Evolutionary conservation across 2,113 vertebrate genomes (phyloP), one percentile per base, ranked within the genome.

Genomic region (Fregetta grallaria): DNA sequence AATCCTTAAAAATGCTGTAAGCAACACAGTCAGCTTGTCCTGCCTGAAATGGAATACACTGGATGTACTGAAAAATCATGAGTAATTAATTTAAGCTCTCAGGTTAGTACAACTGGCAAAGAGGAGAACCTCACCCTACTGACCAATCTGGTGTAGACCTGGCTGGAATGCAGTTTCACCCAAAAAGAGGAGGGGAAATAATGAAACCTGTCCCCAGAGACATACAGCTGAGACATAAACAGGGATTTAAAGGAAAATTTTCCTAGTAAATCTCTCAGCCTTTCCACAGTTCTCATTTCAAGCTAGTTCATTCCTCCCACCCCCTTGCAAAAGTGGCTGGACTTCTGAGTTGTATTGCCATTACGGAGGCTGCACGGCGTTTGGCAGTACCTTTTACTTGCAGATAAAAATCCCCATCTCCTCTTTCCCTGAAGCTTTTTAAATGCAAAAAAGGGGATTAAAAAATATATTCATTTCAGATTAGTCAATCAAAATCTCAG

Each of bases 351-450:
- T 45, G 29, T 58, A 53, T 42, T 26, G 25, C 53, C 58, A 29
- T 42, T 40, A 42, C 0, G 1, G 52, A 91, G 55, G 27, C n/a
- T 73, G 65, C n/a, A 40, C 0, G 1, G 66, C 4, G 3, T 26
- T 32, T 73, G 47, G 59, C 72, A 88, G 50, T 29, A 42, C 15
- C 22, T 88, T 83, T 55, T 22, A 62, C 55, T 8, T 59, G 45
- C 38, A 94, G 55, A 42, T 56, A 18, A 76, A 80, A 89, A 83
- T 21, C 72, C 70, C 32, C 21, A 58, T 58, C 52, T 84, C 47
- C n/a, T 80, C 61, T 40, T 80, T 62, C 38, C 18, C 40, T 45
- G 36, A 73, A 77, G 67, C 25, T 55, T 83, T 72, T 58, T n/a
- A 61, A 38, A 27, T 38, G n/a, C 1, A 36, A 44, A 73, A 71